Evolutionary conservation across 2,888 invertebrate species (phyloP).

Genomic region (Gasteruption jaculator): DNA sequence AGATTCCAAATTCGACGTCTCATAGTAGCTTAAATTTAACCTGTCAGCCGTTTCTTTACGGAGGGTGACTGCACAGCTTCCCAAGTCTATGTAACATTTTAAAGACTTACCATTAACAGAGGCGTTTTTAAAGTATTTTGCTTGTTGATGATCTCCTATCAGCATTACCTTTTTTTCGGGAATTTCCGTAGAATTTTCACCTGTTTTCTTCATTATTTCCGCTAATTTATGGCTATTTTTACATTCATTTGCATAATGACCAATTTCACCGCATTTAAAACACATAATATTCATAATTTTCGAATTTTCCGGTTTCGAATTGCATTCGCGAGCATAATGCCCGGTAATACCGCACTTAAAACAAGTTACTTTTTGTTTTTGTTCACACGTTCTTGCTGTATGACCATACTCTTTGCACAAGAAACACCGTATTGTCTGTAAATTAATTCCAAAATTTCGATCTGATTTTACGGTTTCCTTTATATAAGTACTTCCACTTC

Average conservation of each 20-base stretch:
- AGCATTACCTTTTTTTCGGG: neutral
- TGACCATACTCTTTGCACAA: conserved; percentile 1
- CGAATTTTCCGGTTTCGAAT: neutral
- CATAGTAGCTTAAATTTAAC: conserved; percentile 5
- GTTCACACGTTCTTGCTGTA: neutral
- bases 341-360: neutral
- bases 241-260: neutral
- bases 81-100: conserved; percentile 5
- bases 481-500: conserved; percentile 15
- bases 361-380: too few relatives aligned
- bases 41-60: conserved; percentile 4
- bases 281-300: neutral
- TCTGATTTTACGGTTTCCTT: too few relatives aligned
- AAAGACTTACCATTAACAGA: neutral
- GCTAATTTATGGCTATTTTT: neutral
- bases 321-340: neutral
- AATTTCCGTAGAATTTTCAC: too few relatives aligned
- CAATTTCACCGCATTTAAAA: neutral
- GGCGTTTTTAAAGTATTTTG: conserved; percentile 2
- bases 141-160: neutral
- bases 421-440: too few relatives aligned
- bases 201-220: neutral
- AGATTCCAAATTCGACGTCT: conserved; percentile 15
- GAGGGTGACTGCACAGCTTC: conserved; percentile 6
- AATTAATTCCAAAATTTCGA: too few relatives aligned